Evolutionary conservation across 2,888 invertebrate genomes (phyloP).

Genomic region (Drosophila tanythrix): DNA sequence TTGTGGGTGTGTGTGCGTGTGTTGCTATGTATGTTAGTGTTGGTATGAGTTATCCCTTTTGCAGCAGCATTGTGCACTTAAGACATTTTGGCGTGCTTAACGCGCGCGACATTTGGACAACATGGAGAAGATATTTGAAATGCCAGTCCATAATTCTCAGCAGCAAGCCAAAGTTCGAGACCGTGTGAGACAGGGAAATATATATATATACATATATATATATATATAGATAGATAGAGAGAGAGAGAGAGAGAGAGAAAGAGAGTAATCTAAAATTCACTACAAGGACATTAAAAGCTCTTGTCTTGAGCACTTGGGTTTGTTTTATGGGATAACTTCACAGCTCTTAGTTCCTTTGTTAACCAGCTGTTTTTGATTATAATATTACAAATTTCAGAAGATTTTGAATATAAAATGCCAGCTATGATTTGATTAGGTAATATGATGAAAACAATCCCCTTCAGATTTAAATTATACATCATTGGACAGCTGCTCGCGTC

Average conservation of each 20-base stretch:
- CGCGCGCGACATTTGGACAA: constrained; percentile 47
- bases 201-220: too few relatives aligned
- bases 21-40: not conserved
- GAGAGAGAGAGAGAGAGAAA: not conserved
- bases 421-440: not conserved
- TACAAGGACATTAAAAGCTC: constrained; percentile 10
- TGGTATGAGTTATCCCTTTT: constrained; percentile 3
- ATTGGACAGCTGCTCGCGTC: not conserved
- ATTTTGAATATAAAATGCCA: not conserved
- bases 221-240: not conserved
- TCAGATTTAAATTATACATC: not conserved
- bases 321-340: constrained; percentile 4
- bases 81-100: constrained; percentile 49
- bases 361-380: not conserved
- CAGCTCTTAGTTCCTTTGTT: constrained; percentile 1
- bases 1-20: not conserved
- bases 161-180: not conserved
- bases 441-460: not conserved
- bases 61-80: constrained; percentile 48
- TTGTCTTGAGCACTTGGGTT: constrained; percentile 21
- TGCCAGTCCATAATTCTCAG: constrained; percentile 45
- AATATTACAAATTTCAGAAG: not conserved
- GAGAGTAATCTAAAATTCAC: not conserved
- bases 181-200: not conserved
- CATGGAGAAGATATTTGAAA: constrained; percentile 32